phyloP scores from a whole-genome alignment of 2,888 invertebrate genomes.

The Thymelicus lineola region DNA sequence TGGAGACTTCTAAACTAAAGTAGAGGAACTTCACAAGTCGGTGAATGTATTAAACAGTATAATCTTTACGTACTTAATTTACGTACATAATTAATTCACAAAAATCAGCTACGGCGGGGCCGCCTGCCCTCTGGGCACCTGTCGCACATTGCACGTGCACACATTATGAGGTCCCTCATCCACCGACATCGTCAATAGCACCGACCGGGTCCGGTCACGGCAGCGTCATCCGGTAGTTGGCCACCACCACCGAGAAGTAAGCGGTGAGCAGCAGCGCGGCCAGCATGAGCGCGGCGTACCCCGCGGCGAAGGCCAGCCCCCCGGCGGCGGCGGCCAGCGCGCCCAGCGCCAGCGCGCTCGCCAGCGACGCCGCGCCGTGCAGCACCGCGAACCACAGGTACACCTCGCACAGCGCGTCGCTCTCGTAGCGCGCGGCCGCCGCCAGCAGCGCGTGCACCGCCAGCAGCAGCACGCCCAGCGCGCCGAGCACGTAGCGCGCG shows the following conservation, averaged over 20 bases:
- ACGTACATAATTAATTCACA: no score
- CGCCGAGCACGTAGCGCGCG: slow-evolving; percentile 51
- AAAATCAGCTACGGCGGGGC: no score
- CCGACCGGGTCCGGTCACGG: slow-evolving; percentile 42
- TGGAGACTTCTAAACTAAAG: no score
- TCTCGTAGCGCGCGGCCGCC: slow-evolving; percentile 45
- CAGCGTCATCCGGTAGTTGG: slow-evolving; percentile 56
- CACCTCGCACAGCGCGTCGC: slow-evolving; percentile 55
- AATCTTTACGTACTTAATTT: no score
- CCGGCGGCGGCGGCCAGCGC: slow-evolving; percentile 34
- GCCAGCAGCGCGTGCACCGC: slow-evolving; percentile 53
- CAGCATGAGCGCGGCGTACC: slow-evolving; percentile 1
- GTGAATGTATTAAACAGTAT: no score
- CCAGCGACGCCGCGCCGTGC: slow-evolving; percentile 41
- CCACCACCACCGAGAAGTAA: slow-evolving; percentile 54
- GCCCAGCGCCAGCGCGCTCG: slow-evolving; percentile 32
- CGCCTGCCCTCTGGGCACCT: no score
- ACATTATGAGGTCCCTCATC: no score
- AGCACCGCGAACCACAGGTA: slow-evolving; percentile 54
- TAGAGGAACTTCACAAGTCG: no score
- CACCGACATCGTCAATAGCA: no score
- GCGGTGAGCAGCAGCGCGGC: slow-evolving; percentile 41
- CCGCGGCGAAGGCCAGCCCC: slow-evolving; percentile 8
- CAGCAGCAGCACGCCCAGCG: slow-evolving; percentile 52
- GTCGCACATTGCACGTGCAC: no score